A percentile compares a stretch with the other conserved stretches of the same genome.
Evolutionary conservation across 53 echinoderm and acorn worm genomes (phyloP).

Genomic region (Holothuria leucospilota): DNA sequence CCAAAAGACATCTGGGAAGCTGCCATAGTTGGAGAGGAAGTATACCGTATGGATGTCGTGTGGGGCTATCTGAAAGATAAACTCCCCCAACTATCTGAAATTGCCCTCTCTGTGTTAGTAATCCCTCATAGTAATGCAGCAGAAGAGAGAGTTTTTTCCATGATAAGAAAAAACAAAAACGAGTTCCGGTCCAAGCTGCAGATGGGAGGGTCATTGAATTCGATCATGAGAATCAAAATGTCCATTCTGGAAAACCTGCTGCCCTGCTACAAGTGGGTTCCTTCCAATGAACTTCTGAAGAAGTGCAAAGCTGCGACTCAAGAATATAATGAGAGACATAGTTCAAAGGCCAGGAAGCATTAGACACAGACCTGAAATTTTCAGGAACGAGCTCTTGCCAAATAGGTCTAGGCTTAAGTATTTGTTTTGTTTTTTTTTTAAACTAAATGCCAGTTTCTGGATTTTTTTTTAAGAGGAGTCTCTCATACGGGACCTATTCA

Average conservation of each 20-base stretch:
- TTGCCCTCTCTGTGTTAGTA: no score
- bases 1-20: background rate
- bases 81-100: background rate
- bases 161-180: background rate
- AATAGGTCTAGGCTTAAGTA: background rate
- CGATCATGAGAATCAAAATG: no score
- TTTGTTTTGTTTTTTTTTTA: background rate
- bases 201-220: no score
- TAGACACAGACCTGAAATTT: no score
- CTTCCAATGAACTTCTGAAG: background rate
- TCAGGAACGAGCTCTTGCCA: no score
- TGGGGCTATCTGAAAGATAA: constrained; percentile 14
- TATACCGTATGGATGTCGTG: background rate
- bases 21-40: background rate
- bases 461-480: no score
- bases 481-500: no score
- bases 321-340: background rate
- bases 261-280: background rate
- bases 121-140: no score
- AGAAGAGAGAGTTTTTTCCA: constrained; percentile 22
- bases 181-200: constrained; percentile 1
- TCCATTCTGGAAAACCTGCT: background rate
- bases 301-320: no score
- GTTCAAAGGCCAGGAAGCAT: no score
- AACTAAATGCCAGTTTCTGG: background rate